Percentiles rank a stretch among this genome's conserved stretches.
These are phyloP conservation scores for Hypsibius dujardini DNA, from an alignment of 1,140 invertebrate genomes.

Conservation along the genomic window DNA sequence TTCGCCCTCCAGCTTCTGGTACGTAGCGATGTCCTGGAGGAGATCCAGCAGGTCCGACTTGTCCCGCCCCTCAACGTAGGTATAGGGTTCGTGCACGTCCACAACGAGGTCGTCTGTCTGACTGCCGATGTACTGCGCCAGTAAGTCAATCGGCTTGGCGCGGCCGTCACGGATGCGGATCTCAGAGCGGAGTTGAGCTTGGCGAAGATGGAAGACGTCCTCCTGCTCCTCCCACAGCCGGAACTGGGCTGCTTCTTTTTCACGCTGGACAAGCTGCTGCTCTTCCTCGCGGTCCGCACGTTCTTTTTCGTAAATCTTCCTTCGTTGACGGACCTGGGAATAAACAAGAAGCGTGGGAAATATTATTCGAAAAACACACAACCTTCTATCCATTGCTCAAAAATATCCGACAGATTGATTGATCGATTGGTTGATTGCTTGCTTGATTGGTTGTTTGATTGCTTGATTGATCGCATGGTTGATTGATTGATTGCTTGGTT, in stretches of 20 bases:
- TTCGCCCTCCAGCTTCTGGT: constrained; percentile 39
- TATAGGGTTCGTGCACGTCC: constrained; percentile 96
- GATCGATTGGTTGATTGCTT: no score
- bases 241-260: constrained; percentile 84
- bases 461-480: no score
- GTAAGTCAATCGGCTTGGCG: constrained; percentile 91
- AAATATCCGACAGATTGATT: no score
- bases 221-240: constrained; percentile 84
- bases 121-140: constrained; percentile 85
- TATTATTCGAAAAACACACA: no score
- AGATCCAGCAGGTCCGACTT: constrained; percentile 89
- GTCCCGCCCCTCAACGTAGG: constrained; percentile 75
- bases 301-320: constrained; percentile 72
- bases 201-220: constrained; percentile 75
- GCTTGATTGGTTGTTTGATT: no score
- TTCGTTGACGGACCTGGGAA: constrained; percentile 76
- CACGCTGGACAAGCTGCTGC: constrained; percentile 59
- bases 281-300: constrained; percentile 74
- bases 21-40: constrained; percentile 79
- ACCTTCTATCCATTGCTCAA: no score
- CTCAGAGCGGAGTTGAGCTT: constrained; percentile 67
- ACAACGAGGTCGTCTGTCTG: constrained; percentile 77
- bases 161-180: constrained; percentile 87
- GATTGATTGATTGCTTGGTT: no score
- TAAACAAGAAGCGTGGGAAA: no score